phyloP scores from a whole-genome alignment of 35 echinoderm and acorn worm species.

The Heliocidaris tuberculata region DNA sequence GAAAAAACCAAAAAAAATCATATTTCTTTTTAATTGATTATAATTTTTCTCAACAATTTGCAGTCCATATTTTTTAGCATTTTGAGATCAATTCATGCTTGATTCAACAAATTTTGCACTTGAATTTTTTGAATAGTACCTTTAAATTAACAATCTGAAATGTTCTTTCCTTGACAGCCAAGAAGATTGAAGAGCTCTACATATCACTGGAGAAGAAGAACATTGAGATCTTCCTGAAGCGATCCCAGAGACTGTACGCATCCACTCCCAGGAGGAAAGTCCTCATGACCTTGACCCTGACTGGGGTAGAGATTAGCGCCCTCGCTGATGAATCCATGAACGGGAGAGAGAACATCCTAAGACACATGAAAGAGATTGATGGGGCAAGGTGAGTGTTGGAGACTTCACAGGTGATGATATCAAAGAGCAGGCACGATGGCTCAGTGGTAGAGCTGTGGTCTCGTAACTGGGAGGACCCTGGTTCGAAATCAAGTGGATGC shows the following conservation, averaged over 20 bases:
- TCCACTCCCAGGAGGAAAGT: slow-evolving; percentile 68
- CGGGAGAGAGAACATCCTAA: slow-evolving; percentile 80
- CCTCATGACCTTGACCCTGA: slow-evolving; percentile 72
- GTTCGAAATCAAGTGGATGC: no score
- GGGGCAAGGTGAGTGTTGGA: slow-evolving; percentile 57
- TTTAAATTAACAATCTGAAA: not conserved
- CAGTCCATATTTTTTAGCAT: no score
- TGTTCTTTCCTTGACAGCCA: slow-evolving; percentile 58
- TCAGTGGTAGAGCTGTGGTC: no score
- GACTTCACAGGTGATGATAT: not conserved
- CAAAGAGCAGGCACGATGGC: no score
- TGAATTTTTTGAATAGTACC: no score
- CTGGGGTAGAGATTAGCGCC: slow-evolving; percentile 75
- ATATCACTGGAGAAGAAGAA: slow-evolving; percentile 89
- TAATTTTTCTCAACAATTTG: no score
- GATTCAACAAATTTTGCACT: no score
- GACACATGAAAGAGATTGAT: slow-evolving; percentile 94
- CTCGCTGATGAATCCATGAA: slow-evolving; percentile 90
- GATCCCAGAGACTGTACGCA: slow-evolving; percentile 80
- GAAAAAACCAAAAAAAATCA: no score
- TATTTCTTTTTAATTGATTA: no score
- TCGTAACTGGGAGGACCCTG: no score
- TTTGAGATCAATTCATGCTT: no score
- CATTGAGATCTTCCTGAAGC: slow-evolving; percentile 88
- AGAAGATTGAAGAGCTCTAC: slow-evolving; percentile 85